Percentiles rank a stretch among this genome's conserved stretches.
Conservation (phyloP, 2,113 vertebrate genomes). For the Megalops atlanticus region DNA sequence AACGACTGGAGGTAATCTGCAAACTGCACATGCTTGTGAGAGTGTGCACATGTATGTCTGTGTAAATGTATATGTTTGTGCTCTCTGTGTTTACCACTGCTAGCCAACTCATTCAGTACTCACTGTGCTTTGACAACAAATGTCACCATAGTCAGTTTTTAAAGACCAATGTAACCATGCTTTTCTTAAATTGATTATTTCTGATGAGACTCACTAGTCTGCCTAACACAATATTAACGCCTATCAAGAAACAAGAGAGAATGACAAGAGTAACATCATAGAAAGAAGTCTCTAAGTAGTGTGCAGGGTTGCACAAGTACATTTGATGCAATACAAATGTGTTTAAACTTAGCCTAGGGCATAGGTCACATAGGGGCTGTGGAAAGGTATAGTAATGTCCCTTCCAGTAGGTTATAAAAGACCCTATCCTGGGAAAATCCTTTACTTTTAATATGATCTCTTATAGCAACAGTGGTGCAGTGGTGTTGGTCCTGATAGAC, state of each 20-base stretch:
- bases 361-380: background rate
- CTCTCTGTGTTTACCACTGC: background rate
- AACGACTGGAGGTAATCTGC: slow-evolving; percentile 72
- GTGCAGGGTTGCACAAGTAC: too few relatives aligned
- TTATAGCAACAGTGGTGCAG: too few relatives aligned
- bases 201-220: too few relatives aligned
- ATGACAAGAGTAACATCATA: too few relatives aligned
- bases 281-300: too few relatives aligned
- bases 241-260: background rate
- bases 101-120: too few relatives aligned
- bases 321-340: slow-evolving; percentile 23
- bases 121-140: background rate
- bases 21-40: slow-evolving; percentile 26
- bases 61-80: background rate
- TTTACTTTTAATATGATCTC: too few relatives aligned
- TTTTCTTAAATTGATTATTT: too few relatives aligned
- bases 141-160: background rate
- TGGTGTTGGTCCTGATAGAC: too few relatives aligned
- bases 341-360: slow-evolving; percentile 17
- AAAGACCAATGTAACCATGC: background rate
- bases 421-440: background rate
- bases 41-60: slow-evolving; percentile 28
- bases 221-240: too few relatives aligned
- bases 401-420: background rate
- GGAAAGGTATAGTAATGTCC: background rate